Base-by-base conservation (phyloP, 1,140 invertebrate genomes). In the Zelostemma sp. region DNA sequence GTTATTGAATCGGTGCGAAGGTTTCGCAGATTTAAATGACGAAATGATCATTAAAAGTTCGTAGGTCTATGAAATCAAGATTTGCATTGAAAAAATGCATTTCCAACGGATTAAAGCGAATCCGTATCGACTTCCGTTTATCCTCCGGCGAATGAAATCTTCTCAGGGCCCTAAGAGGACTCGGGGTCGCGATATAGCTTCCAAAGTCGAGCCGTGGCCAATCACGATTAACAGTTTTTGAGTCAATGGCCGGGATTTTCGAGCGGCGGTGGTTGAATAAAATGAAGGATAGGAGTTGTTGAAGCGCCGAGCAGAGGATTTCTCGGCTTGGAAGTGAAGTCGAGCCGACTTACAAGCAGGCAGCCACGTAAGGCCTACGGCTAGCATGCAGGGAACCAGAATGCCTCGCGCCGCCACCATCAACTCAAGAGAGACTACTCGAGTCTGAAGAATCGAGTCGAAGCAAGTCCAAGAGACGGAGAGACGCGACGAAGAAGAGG, bases 321-420 rank as follows among this genome's bases (percentile, higher is more conserved):
- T 66, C 50, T 63, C 51, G 60, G 67, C 51, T 69, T 64, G 67
- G 57, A 66, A 66, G 57, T 53, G 57, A 66, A 66, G 62, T 55
- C 47, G 62, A 69, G 65, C 5, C 61, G 21, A 25, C 63, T 75
- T 73, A 72, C 68, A 68, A 70, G 55, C 71, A 71, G 55, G 60
- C 70, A 68, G 53, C 74, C 71, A 77, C 75, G 76, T 74, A 77
- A 80, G 71, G 79, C 79, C 77, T 80, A 82, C 78, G 80, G 79
- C 79, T 80, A 81, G 79, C 79, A 80, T 80, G 78, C 75, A 76
- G 78, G 71, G 72, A 80, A 82, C 72, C 76, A 79, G 80, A 80
- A 82, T 82, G 74, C 77, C 75, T 77, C 74, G 75, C 75, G 73
- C 74, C 79, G 68, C 68, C 78, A 79, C 76, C 75, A 73, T 74